phyloP scores from a whole-genome alignment of 1,140 invertebrate species.

The Calliphora vicina region DNA sequence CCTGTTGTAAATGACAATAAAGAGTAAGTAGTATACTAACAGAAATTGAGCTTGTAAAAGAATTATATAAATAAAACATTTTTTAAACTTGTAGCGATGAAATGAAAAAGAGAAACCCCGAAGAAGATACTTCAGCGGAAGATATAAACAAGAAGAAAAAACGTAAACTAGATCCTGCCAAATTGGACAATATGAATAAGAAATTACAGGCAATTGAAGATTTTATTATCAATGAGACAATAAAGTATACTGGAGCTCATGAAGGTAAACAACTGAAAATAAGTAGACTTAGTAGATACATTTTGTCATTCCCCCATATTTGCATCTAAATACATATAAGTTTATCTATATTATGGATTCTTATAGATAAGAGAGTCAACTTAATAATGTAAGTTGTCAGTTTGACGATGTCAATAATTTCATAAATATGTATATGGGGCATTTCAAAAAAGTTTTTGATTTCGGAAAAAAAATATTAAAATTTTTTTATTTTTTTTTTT shows the following conservation, averaged over 20 bases:
- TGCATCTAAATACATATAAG: too few species aligned
- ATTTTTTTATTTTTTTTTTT: too few species aligned
- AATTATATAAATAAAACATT: neutral
- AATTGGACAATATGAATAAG: constrained; percentile 73
- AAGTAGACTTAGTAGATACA: too few species aligned
- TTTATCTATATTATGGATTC: too few species aligned
- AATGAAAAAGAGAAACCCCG: constrained; percentile 45
- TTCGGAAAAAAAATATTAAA: too few species aligned
- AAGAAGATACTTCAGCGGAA: constrained; percentile 39
- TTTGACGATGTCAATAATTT: too few species aligned
- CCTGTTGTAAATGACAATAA: neutral
- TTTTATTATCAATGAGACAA: constrained; percentile 76
- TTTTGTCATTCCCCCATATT: too few species aligned
- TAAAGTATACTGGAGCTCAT: constrained; percentile 74
- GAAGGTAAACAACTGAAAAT: constrained; percentile 64
- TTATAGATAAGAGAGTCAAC: too few species aligned
- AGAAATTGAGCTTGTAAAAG: too few species aligned
- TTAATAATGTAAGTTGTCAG: too few species aligned
- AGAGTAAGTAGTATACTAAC: constrained; percentile 1
- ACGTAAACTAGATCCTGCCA: constrained; percentile 61
- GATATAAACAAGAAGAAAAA: constrained; percentile 47
- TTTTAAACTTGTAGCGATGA: constrained; percentile 20
- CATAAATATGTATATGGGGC: too few species aligned
- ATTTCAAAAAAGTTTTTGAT: too few species aligned
- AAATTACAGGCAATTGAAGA: constrained; percentile 78